Percentiles rank a stretch among this genome's conserved stretches.
These are phyloP conservation scores for Gobio occitaniae DNA, from an alignment of 2,797 vertebrate species.

Conservation along the genomic window DNA sequence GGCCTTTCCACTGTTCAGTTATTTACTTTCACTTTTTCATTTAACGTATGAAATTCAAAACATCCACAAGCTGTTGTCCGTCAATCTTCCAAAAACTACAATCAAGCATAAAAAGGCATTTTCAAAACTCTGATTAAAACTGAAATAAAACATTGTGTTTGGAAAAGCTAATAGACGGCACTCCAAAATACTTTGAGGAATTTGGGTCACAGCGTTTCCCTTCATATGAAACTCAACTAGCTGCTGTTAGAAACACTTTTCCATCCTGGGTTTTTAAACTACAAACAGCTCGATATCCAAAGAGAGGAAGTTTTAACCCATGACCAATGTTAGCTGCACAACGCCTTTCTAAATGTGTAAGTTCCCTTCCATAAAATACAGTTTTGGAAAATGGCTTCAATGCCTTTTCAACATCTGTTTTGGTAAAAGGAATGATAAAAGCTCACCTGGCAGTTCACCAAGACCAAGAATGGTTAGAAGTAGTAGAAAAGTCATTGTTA, in stretches of 20 bases:
- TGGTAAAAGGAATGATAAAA: background rate
- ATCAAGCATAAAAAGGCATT: background rate
- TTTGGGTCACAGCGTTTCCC: background rate
- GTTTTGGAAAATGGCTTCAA: no score
- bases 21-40: background rate
- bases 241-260: background rate
- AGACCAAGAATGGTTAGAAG: constrained; percentile 61
- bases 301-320: background rate
- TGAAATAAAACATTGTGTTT: background rate
- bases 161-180: background rate
- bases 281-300: background rate
- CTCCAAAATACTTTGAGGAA: background rate
- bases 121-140: background rate
- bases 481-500: constrained; percentile 58
- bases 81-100: background rate
- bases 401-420: background rate
- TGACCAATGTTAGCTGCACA: background rate
- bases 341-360: background rate
- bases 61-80: background rate
- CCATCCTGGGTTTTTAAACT: background rate
- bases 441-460: constrained; percentile 73
- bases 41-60: background rate
- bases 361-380: background rate
- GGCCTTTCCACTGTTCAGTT: background rate
- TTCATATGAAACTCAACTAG: background rate